Evolutionary conservation across 1,140 invertebrate genomes (phyloP).

Genomic region (Drosophila chauvacae): DNA sequence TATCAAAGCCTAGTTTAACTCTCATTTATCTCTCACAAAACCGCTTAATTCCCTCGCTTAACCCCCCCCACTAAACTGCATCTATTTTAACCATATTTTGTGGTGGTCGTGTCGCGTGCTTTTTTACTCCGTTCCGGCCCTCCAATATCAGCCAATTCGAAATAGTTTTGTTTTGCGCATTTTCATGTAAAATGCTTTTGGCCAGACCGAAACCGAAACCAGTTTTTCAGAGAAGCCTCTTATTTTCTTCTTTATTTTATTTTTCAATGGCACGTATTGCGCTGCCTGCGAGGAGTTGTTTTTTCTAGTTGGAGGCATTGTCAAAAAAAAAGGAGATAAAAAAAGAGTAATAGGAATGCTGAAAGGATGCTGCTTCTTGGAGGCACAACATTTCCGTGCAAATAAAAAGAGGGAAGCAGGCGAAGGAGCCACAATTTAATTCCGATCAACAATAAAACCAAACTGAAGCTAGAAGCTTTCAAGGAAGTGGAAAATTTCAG

Average conservation of each 20-base stretch:
- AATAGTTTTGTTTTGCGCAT: slow-evolving; percentile 69
- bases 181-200: slow-evolving; percentile 68
- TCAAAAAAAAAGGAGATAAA: slow-evolving; percentile 48
- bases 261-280: slow-evolving; percentile 74
- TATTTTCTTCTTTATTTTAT: slow-evolving; percentile 43
- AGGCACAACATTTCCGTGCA: slow-evolving; percentile 32
- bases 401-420: slow-evolving; percentile 50
- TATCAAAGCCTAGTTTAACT: background rate
- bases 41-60: background rate
- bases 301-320: slow-evolving; percentile 52
- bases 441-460: slow-evolving; percentile 1
- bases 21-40: background rate
- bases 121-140: background rate
- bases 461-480: background rate
- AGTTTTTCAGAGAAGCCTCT: slow-evolving; percentile 59
- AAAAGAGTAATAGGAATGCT: slow-evolving; percentile 63
- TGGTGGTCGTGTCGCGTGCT: slow-evolving; percentile 20
- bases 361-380: slow-evolving; percentile 61
- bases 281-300: slow-evolving; percentile 45
- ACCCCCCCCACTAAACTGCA: background rate
- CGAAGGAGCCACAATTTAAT: slow-evolving; percentile 11
- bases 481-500: background rate
- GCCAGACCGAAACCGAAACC: slow-evolving; percentile 57
- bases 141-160: slow-evolving; percentile 39
- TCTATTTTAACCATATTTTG: slow-evolving; percentile 21